Conservation (phyloP, 2,888 invertebrate species). For the Cartodere bifasciata region DNA sequence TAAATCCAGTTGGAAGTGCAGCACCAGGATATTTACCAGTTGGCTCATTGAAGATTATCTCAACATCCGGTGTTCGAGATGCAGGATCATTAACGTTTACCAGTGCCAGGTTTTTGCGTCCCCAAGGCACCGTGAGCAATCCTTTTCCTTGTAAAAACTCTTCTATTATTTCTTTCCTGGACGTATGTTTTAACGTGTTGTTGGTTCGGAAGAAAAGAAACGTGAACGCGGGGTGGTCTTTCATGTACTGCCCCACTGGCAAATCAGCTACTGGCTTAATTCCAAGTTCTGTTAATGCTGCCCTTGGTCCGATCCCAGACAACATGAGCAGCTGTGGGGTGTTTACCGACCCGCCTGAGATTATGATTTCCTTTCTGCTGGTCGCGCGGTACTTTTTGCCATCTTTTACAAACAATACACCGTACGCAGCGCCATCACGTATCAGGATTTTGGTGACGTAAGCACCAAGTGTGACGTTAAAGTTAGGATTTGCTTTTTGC, state of each 20-base stretch:
- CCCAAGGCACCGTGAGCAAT: too few species aligned
- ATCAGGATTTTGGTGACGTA: conserved; percentile 43
- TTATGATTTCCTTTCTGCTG: conserved; percentile 48
- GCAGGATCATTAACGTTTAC: too few species aligned
- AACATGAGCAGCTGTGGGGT: conserved; percentile 56
- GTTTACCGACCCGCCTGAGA: conserved; percentile 53
- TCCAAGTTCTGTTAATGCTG: conserved; percentile 35
- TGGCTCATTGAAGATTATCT: too few species aligned
- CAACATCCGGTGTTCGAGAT: too few species aligned
- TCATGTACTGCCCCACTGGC: conserved; percentile 43
- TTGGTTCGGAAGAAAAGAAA: too few species aligned
- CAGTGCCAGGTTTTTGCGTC: too few species aligned
- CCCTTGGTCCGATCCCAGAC: conserved; percentile 48
- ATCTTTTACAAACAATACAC: conserved; percentile 33
- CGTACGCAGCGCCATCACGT: conserved; percentile 33
- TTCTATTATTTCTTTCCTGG: too few species aligned
- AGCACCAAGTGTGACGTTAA: conserved; percentile 45
- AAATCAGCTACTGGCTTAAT: conserved; percentile 36
- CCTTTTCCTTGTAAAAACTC: too few species aligned
- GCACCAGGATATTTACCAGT: too few species aligned
- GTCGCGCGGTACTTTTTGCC: conserved; percentile 20
- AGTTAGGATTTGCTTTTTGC: conserved; percentile 40
- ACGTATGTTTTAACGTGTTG: too few species aligned
- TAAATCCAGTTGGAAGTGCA: too few species aligned
- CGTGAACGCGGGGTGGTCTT: too few species aligned